phyloP scores from a whole-genome alignment of 2,113 vertebrate genomes.

The Cololabis saira region DNA sequence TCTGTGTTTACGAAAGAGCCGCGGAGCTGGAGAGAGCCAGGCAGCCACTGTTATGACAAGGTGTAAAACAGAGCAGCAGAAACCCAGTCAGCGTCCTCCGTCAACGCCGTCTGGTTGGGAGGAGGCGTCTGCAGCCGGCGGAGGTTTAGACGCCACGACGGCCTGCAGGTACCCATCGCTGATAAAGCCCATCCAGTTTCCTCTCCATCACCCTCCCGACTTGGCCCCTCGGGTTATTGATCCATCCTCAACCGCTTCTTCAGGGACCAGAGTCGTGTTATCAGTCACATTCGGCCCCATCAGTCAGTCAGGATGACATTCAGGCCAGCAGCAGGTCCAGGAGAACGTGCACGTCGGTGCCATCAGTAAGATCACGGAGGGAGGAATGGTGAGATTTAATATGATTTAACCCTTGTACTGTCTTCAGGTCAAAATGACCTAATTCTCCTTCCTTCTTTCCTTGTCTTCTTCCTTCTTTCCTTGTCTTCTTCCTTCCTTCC shows the following conservation, averaged over 20 bases:
- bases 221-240: constrained; percentile 25
- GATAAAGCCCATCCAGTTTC: constrained; percentile 19
- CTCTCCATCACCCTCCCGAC: neutral
- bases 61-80: constrained; percentile 18
- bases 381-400: too few species aligned
- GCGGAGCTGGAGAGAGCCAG: constrained; percentile 31
- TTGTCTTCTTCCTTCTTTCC: too few species aligned
- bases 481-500: too few species aligned
- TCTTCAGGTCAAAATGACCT: too few species aligned
- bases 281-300: neutral
- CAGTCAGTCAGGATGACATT: constrained; percentile 30
- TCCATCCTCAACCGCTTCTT: neutral
- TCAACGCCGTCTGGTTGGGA: neutral
- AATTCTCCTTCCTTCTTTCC: too few species aligned
- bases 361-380: too few species aligned
- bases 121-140: neutral
- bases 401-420: too few species aligned
- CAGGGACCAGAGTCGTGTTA: neutral
- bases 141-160: neutral
- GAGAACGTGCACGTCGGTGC: neutral
- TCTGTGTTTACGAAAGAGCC: constrained; percentile 27
- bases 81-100: neutral
- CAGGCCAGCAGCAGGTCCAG: neutral
- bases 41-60: constrained; percentile 53
- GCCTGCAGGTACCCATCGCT: neutral